Percentiles rank a stretch among this genome's conserved stretches.
Conservation (phyloP, 2,888 invertebrate species). For the Amiota communis region DNA sequence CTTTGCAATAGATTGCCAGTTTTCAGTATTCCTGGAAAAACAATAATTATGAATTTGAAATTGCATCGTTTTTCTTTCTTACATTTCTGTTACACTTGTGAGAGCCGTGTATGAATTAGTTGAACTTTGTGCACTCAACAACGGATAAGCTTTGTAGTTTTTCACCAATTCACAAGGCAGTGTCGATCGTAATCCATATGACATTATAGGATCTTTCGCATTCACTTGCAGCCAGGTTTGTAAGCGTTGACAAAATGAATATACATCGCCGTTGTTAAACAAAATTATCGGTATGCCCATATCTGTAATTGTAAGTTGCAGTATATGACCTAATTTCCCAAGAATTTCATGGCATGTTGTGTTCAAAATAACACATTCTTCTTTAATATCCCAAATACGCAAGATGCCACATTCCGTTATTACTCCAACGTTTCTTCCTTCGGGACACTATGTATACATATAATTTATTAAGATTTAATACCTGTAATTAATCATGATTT, state of each 20-base stretch:
- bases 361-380: slow-evolving; percentile 58
- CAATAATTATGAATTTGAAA: neutral
- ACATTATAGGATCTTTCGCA: slow-evolving; percentile 75
- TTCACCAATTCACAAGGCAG: slow-evolving; percentile 71
- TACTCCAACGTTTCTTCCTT: slow-evolving; percentile 70
- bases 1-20: slow-evolving; percentile 71
- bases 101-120: slow-evolving; percentile 62
- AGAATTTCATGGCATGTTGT: slow-evolving; percentile 70
- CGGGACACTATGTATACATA: slow-evolving; percentile 71
- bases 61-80: slow-evolving; percentile 33
- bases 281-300: slow-evolving; percentile 87
- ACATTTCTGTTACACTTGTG: slow-evolving; percentile 59
- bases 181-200: slow-evolving; percentile 73
- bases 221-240: slow-evolving; percentile 79
- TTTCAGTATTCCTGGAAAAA: slow-evolving; percentile 60
- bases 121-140: slow-evolving; percentile 70
- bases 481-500: neutral
- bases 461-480: slow-evolving; percentile 18
- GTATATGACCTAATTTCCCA: slow-evolving; percentile 74
- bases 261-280: slow-evolving; percentile 89
- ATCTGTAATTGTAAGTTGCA: slow-evolving; percentile 78
- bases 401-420: slow-evolving; percentile 71
- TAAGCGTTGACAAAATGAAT: slow-evolving; percentile 85
- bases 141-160: slow-evolving; percentile 67
- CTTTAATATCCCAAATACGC: slow-evolving; percentile 69